These are phyloP conservation scores for Nemotelus nigrinus DNA, from an alignment of 2,888 invertebrate species.

Conservation along the genomic window DNA sequence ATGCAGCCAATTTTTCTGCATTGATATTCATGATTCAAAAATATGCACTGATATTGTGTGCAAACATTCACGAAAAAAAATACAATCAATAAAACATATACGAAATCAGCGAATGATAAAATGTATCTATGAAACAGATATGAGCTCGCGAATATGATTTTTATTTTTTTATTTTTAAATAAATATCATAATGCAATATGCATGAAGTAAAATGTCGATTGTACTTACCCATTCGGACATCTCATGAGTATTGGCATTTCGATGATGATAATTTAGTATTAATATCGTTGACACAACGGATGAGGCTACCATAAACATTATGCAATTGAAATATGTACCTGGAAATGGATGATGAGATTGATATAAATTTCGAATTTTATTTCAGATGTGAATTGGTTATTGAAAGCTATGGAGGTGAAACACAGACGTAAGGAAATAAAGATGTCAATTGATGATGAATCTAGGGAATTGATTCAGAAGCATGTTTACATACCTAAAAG, in stretches of 20 bases:
- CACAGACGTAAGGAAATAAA: too few species aligned
- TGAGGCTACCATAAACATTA: constrained; percentile 99
- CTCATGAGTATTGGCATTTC: constrained; percentile 95
- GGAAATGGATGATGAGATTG: constrained; percentile 5
- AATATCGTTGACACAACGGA: constrained; percentile 98
- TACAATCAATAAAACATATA: too few species aligned
- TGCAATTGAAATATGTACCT: constrained; percentile 98
- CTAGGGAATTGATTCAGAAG: too few species aligned
- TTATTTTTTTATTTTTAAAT: neutral
- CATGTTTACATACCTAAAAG: constrained; percentile 72
- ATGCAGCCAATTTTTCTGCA: too few species aligned
- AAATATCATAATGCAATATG: neutral
- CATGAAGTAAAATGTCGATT: neutral
- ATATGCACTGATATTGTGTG: too few species aligned
- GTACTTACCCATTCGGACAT: constrained; percentile 95
- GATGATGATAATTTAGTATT: constrained; percentile 97
- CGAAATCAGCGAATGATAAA: too few species aligned
- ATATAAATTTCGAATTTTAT: neutral
- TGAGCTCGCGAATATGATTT: too few species aligned
- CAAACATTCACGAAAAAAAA: too few species aligned
- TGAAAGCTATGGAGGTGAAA: neutral
- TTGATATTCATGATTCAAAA: too few species aligned
- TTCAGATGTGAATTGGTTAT: constrained; percentile 1
- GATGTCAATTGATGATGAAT: too few species aligned
- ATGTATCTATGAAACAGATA: too few species aligned